phyloP scores from a whole-genome alignment of 2,113 vertebrate species.

The human (Homo sapiens) region GRCh38 chr11:87347501-87348000 shows the following conservation, averaged over 20 bases:
- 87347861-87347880: not conserved
- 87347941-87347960: not conserved
- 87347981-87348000: not conserved
- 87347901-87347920: not conserved
- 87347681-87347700: not conserved
- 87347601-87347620: fast-evolving
- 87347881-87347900: not conserved
- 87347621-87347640: fast-evolving
- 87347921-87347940: not conserved
- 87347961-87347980: not conserved
- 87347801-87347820: not conserved
- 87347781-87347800: not conserved
- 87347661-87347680: no score
- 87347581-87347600: fast-evolving
- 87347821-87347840: not conserved
- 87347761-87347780: fast-evolving
- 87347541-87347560: not conserved
- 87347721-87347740: not conserved
- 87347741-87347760: not conserved
- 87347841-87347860: not conserved
- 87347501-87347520: no score
- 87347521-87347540: no score
- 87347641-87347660: not conserved
- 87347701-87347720: not conserved
- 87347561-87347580: not conserved